Base-by-base conservation (phyloP, 1,140 invertebrate genomes). In the Zaprionus camerounensis region DNA sequence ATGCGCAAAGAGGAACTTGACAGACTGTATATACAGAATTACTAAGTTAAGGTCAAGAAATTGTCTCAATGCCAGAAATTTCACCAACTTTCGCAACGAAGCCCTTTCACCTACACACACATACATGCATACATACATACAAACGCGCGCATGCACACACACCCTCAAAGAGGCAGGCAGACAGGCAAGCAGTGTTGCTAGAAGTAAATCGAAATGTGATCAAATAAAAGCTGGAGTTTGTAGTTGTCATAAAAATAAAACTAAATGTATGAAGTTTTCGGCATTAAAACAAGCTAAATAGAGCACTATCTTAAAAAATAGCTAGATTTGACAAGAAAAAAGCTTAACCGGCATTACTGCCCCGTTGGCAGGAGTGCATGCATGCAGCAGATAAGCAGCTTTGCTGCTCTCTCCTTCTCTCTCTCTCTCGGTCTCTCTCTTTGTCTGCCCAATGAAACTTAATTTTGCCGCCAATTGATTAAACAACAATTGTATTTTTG, bases 401-500 rank as follows among this genome's bases (percentile, higher is more conserved):
- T 26, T 24, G 20, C 22, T 69, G 11, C 24, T 41, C 28, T 20
- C 28, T 63, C 58, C 12, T 9, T 41, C 5, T 22, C 44, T 38
- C 9, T 67, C 41, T 22, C 20, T 22, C 20, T 22, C 20, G 20
- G 20, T 20, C 20, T 15, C 20, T 58, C 31, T 11, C n/a, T 34
- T 15, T 36, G 5, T 59, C 24, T 41, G 7, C 34, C 26, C 20
- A 36, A 31, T 44, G 6, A 24, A 34, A 11, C 34, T 38, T 64
- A n/a, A 15, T 22, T 38, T 46, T 31, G 13, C 41, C 51, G 61
- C 13, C 38, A 71, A 71, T 76, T 76, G 68, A 76, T 76, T 76
- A 65, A 76, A 76, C 62, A 71, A 71, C 41, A 71, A 61, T 57
- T 34, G 57, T 76, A 44, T 61, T 72, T 61, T 72, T 72, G 44